Evolutionary conservation across 2,888 invertebrate genomes (phyloP), one percentile per base, ranked within the genome.

Genomic region (Patella pellucida): DNA sequence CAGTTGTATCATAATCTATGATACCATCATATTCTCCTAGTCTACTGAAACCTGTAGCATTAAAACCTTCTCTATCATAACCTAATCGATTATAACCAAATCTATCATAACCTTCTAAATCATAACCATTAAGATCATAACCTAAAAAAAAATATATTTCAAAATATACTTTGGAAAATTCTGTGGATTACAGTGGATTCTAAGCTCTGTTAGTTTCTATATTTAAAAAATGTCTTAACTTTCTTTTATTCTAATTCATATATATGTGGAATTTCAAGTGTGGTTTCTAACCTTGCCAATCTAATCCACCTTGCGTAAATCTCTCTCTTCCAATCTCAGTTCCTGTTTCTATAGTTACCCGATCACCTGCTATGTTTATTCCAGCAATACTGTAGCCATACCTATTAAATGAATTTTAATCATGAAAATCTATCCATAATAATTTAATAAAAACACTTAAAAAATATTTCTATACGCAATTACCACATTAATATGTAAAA

Each of bases 21-120:
- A 86, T 85, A 11, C 89, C 89, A 80, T 90, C 90, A 80, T 85
- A 87, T 69, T 89, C 87, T 62, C 89, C 88, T 50, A 82, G 76
- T 5, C 75, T 74, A 76, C 83, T 87, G 75, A 86, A 87, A 0
- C 90, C 89, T 31, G 87, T 85, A 51, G 86, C 73, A 79, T 89
- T 88, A 76, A 85, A 89, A 3, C 87, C 88, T 50, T 85, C 85
- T 14, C 82, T 79, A 78, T 87, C 85, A 76, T 82, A 90, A 11
- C 90, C 89, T 19, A 85, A 75, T n/a, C 80, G 79, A 75, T 89
- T 85, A 73, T 86, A 87, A 50, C 90, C 89, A 73, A 83, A 80
- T 7, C 84, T 77, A 79, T 88, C 85, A 77, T 83, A 84, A 12
- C 89, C 89, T 19, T 84, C 79, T 69, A 70, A 75, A 72, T 85